Evolutionary conservation across 1,140 invertebrate species (phyloP).

Genomic region (Araneus ventricosus): DNA sequence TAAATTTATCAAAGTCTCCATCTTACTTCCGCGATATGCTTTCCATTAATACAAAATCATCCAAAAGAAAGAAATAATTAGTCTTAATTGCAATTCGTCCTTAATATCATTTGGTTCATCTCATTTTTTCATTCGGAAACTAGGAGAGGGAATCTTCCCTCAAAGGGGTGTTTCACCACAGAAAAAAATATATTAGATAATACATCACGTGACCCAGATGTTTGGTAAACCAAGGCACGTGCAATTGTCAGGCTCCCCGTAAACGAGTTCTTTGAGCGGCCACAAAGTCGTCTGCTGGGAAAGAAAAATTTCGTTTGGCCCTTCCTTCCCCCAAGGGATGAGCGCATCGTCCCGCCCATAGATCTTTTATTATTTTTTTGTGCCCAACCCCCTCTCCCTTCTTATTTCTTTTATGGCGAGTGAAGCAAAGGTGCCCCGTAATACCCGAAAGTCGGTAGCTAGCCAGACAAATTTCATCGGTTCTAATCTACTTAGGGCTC

Average conservation of each 20-base stretch:
- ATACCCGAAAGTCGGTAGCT: constrained; percentile 67
- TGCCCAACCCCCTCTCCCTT: background rate
- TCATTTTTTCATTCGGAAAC: background rate
- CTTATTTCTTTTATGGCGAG: constrained; percentile 47
- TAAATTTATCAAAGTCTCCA: too few species aligned
- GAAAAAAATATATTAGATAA: constrained; percentile 62
- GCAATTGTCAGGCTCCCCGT: background rate
- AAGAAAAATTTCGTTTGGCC: constrained; percentile 63
- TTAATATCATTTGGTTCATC: too few species aligned
- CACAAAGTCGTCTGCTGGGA: constrained; percentile 71
- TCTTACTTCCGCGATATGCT: too few species aligned
- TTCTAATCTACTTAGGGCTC: constrained; percentile 67
- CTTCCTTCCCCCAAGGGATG: constrained; percentile 28
- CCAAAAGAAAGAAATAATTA: too few species aligned
- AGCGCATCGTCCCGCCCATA: constrained; percentile 44
- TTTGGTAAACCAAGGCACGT: constrained; percentile 73
- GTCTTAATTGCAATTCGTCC: too few species aligned
- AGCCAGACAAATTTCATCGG: constrained; percentile 69
- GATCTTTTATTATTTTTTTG: constrained; percentile 49
- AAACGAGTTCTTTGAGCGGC: constrained; percentile 64
- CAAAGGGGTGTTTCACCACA: constrained; percentile 32
- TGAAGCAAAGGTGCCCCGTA: constrained; percentile 11
- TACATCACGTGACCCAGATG: constrained; percentile 69
- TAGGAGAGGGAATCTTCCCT: background rate
- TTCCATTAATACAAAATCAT: too few species aligned